Conservation (phyloP, 2,113 vertebrate genomes). For the Daboia siamensis region DNA sequence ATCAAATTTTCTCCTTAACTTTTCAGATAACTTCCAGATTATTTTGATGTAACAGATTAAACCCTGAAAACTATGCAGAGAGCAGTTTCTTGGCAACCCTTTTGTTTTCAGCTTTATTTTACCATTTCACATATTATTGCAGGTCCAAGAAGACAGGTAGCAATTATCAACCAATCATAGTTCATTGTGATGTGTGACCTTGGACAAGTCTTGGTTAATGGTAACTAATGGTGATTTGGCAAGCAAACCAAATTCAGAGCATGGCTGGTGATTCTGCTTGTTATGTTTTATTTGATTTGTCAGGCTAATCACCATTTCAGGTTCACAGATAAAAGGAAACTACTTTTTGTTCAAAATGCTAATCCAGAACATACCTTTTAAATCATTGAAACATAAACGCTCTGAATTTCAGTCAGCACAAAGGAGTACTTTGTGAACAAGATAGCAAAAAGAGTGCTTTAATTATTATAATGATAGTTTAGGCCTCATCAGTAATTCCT, state of each 20-base stretch:
- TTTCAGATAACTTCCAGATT: background rate
- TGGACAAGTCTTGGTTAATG: background rate
- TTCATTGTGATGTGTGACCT: background rate
- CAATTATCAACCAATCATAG: background rate
- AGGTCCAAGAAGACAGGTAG: background rate
- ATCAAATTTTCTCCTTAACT: background rate
- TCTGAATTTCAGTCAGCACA: conserved; percentile 48
- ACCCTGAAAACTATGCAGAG: background rate
- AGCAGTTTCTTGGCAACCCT: background rate
- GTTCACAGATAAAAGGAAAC: background rate
- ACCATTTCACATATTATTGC: background rate
- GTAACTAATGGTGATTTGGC: background rate
- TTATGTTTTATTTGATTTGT: background rate
- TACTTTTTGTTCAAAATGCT: conserved; percentile 14
- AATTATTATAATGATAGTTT: conserved; percentile 59
- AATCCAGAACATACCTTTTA: background rate
- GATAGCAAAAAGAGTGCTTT: conserved; percentile 43
- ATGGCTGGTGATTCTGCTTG: background rate
- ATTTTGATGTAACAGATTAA: background rate
- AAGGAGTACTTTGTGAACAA: conserved; percentile 34
- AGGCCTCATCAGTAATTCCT: conserved; percentile 62
- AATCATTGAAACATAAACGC: conserved; percentile 10
- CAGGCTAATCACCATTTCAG: background rate
- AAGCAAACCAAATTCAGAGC: background rate
- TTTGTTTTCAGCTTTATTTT: background rate